Conservation (phyloP, 2,888 invertebrate genomes). For the Drosophila sordidula region DNA sequence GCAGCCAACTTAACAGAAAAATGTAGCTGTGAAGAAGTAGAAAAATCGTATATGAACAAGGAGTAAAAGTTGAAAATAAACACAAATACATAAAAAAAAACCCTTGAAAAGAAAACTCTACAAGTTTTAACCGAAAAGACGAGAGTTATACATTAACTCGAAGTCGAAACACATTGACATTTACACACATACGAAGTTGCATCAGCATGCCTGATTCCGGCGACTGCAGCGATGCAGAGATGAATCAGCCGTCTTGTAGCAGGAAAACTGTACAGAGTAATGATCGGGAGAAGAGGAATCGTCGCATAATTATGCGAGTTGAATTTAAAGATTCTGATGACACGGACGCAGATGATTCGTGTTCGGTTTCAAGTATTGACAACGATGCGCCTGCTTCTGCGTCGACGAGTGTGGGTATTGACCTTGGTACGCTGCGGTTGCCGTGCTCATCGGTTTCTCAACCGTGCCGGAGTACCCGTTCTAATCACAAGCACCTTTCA, state of each 20-base stretch:
- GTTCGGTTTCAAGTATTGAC: constrained; percentile 34
- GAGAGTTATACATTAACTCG: constrained; percentile 44
- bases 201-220: constrained; percentile 73
- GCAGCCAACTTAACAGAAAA: constrained; percentile 59
- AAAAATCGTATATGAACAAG: constrained; percentile 61
- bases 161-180: constrained; percentile 27
- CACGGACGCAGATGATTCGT: constrained; percentile 58
- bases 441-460: constrained; percentile 58
- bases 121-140: constrained; percentile 25
- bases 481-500: constrained; percentile 13
- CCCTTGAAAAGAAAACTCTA: constrained; percentile 21
- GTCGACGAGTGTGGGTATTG: constrained; percentile 26
- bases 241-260: constrained; percentile 75
- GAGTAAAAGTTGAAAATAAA: constrained; percentile 58
- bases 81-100: constrained; percentile 36
- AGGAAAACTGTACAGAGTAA: constrained; percentile 34
- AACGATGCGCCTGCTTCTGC: constrained; percentile 27
- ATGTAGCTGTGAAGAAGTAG: constrained; percentile 61
- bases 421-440: constrained; percentile 60
- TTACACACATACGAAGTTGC: constrained; percentile 61
- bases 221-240: constrained; percentile 64
- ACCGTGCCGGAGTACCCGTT: constrained; percentile 49
- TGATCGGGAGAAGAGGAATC: constrained; percentile 69
- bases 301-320: constrained; percentile 84
- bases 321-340: constrained; percentile 83